Evolutionary conservation across 2,113 vertebrate species (phyloP), one percentile per base, ranked within the genome.

Genomic region (Arothron firmamentum): DNA sequence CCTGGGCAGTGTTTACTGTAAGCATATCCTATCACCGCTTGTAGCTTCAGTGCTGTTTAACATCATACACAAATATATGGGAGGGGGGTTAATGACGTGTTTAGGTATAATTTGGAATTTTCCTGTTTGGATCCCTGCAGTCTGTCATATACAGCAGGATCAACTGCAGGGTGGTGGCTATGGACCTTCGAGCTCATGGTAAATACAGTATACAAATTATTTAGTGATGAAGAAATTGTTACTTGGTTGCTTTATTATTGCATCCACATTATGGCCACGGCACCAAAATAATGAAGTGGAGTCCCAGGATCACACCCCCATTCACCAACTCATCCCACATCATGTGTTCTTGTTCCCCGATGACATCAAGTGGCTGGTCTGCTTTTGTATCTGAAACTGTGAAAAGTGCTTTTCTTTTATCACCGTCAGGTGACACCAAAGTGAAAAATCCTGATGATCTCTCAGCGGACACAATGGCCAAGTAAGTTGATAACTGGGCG

Each of bases 1-100:
- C 97, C 76, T 98, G 96, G 97, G 97, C 97, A 3, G 96, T 99
- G 0, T 98, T 99, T 73, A 97, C 94, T 52, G 96, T 98, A 74
- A 92, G 94, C 89, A 5, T 41, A 45, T 17, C 43, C 3, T 16
- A 17, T 16, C 2, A 15, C 17, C 17, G 1, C 43, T 16, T 45
- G 13, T 17, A 45, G 0, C 17, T 45, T 38, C 34, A 38, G 9
- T 38, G 11, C 34, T 38, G 3, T 38, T 38, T 38, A 38, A 38
- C 34, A 38, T 38, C 4, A 12, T 38, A 38, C 34, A 38, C 34
- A 9, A 38, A 38, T 11, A 38, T 12, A 38, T 1, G 4, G 6
- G 10, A 2, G 4, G 6, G 10, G 34, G 3, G 11, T 45, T 45
- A 16, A 10, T 45, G 16, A 45, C 43, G 4, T 17, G 4, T 45